Base-by-base conservation (phyloP, 2,797 vertebrate species). In the Gymnodraco acuticeps region DNA sequence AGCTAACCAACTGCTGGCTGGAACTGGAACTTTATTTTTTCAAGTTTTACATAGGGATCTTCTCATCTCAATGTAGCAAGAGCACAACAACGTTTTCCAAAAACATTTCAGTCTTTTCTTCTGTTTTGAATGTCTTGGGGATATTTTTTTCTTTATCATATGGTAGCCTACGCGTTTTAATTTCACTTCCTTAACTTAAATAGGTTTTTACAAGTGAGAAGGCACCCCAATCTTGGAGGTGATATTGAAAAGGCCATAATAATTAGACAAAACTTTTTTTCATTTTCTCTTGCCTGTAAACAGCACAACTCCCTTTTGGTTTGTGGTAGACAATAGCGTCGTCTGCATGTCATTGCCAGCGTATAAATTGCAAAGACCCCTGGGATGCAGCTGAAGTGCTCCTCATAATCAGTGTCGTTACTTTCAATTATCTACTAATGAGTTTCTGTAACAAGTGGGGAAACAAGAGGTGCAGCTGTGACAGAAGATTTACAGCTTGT, bases 371-470 rank as follows among this genome's bases (percentile, higher is more conserved):
- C 86, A 75, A 64, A 87, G 84, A 82, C 87, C 85, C 84, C 78
- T 38, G 79, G 83, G 89, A 89, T 70, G 77, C 77, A 41, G 62
- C 82, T 77, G 78, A 65, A 85, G 73, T 69, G 20, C 84, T 75
- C 71, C 77, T 86, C 82, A 85, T 92, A 86, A 94, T 93, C 88
- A 87, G 65, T 61, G 78, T 80, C 73, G 87, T 93, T 94, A 93
- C 92, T 94, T 94, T 95, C 94, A 96, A 95, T 96, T 94, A 95
- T 91, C 91, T 87, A 58, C 91, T 93, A 88, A 94, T 93, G 95
- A 93, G 92, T 95, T 94, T 93, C 79, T 88, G 90, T 94, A 95
- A 95, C 89, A 90, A 94, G 91, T 80, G 91, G 84, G 92, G 92
- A 89, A 94, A 92, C 89, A 86, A 90, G 92, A 91, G 87, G 88